Evolutionary conservation across 2,888 invertebrate genomes (phyloP).

Genomic region (Megastigmus dorsalis): DNA sequence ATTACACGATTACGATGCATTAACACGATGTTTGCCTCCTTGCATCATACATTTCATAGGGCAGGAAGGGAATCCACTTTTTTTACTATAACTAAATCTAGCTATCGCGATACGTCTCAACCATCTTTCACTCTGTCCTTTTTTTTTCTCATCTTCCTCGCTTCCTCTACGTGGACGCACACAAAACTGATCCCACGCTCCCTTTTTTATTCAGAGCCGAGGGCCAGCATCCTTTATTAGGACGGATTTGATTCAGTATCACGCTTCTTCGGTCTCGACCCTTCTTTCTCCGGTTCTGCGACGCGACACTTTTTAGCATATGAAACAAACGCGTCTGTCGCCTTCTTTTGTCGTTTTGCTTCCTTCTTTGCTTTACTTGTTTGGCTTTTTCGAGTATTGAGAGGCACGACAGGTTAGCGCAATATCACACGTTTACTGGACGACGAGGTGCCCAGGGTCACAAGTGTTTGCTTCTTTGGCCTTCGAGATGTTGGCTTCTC

Average conservation of each 20-base stretch:
- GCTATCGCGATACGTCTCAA: too few species aligned
- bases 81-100: too few species aligned
- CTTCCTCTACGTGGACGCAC: too few species aligned
- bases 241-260: constrained; percentile 72
- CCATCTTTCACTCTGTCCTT: too few species aligned
- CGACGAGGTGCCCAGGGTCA: constrained; percentile 46
- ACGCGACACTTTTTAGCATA: constrained; percentile 67
- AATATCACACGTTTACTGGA: constrained; percentile 56
- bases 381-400: not conserved
- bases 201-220: constrained; percentile 64
- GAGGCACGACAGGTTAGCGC: constrained; percentile 65
- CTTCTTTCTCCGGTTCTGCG: constrained; percentile 61
- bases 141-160: too few species aligned
- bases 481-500: too few species aligned
- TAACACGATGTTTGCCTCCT: too few species aligned
- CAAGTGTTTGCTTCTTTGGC: too few species aligned
- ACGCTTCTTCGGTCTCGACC: constrained; percentile 68
- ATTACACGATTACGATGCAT: too few species aligned
- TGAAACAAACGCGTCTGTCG: constrained; percentile 65
- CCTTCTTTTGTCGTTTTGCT: constrained; percentile 51
- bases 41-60: too few species aligned
- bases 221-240: constrained; percentile 73
- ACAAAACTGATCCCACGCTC: constrained; percentile 71
- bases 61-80: too few species aligned
- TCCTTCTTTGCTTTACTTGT: not conserved